Evolutionary conservation across 2,888 invertebrate species (phyloP).

Genomic region (Epinotia bilunana): DNA sequence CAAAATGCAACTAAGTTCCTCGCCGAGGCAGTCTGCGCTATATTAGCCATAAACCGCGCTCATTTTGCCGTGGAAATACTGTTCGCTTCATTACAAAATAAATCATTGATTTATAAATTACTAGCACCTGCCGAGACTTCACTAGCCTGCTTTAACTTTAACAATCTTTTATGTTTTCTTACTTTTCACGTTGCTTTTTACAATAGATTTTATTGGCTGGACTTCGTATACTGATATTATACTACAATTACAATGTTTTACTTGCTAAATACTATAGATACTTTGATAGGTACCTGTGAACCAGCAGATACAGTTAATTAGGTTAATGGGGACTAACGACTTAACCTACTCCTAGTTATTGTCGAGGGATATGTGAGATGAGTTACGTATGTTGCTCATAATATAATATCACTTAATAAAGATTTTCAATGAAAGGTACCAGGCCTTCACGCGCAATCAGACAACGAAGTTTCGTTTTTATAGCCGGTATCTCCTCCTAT

Average conservation of each 20-base stretch:
- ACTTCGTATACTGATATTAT: too few species aligned
- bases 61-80: conserved; percentile 61
- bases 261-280: too few species aligned
- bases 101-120: conserved; percentile 64
- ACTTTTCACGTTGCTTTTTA: conserved; percentile 5
- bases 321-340: not conserved
- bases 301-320: too few species aligned
- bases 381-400: not conserved
- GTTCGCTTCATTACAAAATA: conserved; percentile 65
- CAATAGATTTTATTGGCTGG: not conserved
- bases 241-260: not conserved
- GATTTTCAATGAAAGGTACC: conserved; percentile 22
- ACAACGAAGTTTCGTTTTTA: conserved; percentile 77
- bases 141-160: conserved; percentile 4
- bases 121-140: conserved; percentile 24
- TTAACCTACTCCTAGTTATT: too few species aligned
- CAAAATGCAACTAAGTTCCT: conserved; percentile 76
- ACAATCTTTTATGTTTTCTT: conserved; percentile 24
- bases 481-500: conserved; percentile 73
- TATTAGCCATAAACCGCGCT: conserved; percentile 69
- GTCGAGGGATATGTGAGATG: too few species aligned
- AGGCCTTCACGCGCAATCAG: conserved; percentile 63
- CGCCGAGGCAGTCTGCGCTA: conserved; percentile 60
- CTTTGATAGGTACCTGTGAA: too few species aligned
- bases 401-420: conserved; percentile 9